Conservation (phyloP, 2,888 invertebrate species). For the Teleiodes luculella region DNA sequence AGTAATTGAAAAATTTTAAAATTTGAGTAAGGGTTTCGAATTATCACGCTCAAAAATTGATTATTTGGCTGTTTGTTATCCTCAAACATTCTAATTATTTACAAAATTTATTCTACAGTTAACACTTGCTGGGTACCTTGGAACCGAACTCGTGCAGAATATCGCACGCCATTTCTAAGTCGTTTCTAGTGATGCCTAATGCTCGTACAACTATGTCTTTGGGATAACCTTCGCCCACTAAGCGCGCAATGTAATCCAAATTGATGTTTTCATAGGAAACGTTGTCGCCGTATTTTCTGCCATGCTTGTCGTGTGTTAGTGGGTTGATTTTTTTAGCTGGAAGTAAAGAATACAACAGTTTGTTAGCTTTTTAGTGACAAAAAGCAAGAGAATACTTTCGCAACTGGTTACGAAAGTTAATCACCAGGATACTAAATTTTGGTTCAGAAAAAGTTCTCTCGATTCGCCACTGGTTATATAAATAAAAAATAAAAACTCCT, state of each 20-base stretch:
- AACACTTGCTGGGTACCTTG: constrained; percentile 45
- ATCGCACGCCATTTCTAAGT: constrained; percentile 97
- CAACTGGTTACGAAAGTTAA: no score
- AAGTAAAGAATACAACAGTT: constrained; percentile 22
- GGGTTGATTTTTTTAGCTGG: constrained; percentile 73
- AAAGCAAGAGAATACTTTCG: not conserved
- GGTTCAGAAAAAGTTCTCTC: no score
- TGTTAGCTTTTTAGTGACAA: no score
- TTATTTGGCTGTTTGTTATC: not conserved
- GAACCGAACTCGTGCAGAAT: constrained; percentile 94
- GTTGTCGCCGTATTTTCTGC: constrained; percentile 69
- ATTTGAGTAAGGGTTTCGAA: not conserved
- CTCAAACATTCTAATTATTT: not conserved
- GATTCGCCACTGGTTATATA: no score
- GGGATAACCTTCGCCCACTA: constrained; percentile 94
- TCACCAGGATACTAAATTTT: no score
- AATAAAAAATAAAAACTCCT: no score
- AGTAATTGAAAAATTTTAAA: not conserved
- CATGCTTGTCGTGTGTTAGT: constrained; percentile 71
- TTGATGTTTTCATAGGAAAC: constrained; percentile 92
- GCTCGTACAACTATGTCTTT: constrained; percentile 95
- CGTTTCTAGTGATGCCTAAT: constrained; percentile 94
- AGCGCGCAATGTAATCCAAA: constrained; percentile 91
- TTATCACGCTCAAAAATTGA: constrained; percentile 5
- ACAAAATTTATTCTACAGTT: not conserved